Evolutionary conservation across 2,797 vertebrate species (phyloP), one percentile per base, ranked within the genome.

Genomic region (Glyptemys insculpta): DNA sequence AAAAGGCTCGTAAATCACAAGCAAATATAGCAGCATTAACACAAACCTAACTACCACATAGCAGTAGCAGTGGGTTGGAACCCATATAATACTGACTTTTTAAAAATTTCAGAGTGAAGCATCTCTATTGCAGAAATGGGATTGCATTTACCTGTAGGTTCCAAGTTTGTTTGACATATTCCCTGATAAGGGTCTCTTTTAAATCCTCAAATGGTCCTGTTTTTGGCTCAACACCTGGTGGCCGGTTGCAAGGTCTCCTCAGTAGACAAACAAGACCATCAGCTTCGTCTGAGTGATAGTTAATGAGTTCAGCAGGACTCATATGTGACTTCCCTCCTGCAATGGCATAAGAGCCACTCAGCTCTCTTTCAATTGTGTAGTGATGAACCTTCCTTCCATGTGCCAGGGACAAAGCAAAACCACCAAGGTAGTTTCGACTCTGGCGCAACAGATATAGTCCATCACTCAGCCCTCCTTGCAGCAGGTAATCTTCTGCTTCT

Each of bases 111-210:
- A 72, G 80, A 91, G 34, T 68, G 4, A 49, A 49, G 27, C 44
- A 9, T 53, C 8, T 79, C 74, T 29, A 79, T 3, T 12, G 3
- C 2, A 87, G 57, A 72, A 41, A 79, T 19, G 49, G 65, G 16
- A 16, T 5, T 9, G 31, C 23, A 97, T 98, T 93, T 82, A 99
- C 99, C 99, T 98, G 98, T 87, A 99, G 97, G 88, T 99, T 99
- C 99, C 99, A 99, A 0, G 99, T 99, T 97, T 99, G 98, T 91
- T 98, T 98, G 5, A 99, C 99, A 2, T 99, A 99, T 68, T 99
- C 99, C 90, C 98, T 98, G 95, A 99, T 99, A 81, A 99, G 99
- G 90, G 98, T 99, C 92, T 99, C 99, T 95, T 99, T 99, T 85
- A 99, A 98, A 97, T 99, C 99, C 96, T 99, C 99, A 82, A 99